Base-by-base conservation (phyloP, 2,113 vertebrate genomes). In the Clinocottus analis region DNA sequence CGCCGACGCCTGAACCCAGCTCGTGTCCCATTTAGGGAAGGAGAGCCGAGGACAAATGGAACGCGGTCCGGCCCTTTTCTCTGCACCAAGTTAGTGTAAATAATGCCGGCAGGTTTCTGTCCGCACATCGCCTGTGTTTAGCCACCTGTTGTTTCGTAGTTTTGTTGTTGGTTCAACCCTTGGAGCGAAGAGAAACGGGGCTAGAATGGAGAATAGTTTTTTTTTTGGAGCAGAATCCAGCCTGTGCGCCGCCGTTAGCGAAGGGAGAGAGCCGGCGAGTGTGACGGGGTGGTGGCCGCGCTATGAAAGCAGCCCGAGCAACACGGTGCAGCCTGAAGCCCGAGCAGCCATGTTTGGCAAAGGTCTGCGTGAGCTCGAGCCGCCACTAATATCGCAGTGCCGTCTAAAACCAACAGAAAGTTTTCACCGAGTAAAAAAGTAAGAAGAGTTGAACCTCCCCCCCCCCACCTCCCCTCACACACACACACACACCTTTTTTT, bases 401-500 rank as follows among this genome's bases (percentile, higher is more conserved):
- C 67, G 53, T 77, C 66, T 33, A 73, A 82, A 84, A 80, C 47
- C 59, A 80, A 72, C 84, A 87, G 12, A 89, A 91, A 91, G 83
- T 89, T 85, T 80, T 80, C 64, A 65, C n/a, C 85, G 59, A 72
- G 75, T 60, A 88, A 85, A 88, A 85, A 82, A 88, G 84, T 82
- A 94, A 93, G 90, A 88, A 87, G 88, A 87, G 87, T 91, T 87
- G 66, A 83, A 85, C 88, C 94, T 95, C 94, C 95, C n/a, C n/a
- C n/a, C n/a, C n/a, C n/a, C n/a, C n/a, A n/a, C n/a, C n/a, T n/a
- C n/a, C n/a, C n/a, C n/a, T n/a, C n/a, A n/a, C n/a, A n/a, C n/a
- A n/a, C n/a, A n/a, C n/a, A n/a, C n/a, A n/a, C n/a, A n/a, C n/a
- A 95, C 95, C 96, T 96, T 95, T 93, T 93, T 12, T 25, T 0